phyloP scores from a whole-genome alignment of 2,888 invertebrate genomes.

The Nephrotoma flavescens region DNA sequence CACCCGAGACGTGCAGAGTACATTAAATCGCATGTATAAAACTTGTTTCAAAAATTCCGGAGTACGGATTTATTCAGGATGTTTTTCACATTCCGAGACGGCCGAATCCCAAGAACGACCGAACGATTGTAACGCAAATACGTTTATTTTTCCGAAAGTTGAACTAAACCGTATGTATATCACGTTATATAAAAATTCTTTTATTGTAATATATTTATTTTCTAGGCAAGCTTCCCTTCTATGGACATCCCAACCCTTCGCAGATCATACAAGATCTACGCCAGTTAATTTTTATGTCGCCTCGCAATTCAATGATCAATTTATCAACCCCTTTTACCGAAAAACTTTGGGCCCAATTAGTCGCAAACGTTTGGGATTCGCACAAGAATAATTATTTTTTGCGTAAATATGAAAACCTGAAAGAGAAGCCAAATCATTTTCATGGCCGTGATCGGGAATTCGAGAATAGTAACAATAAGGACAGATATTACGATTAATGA shows the following conservation, averaged over 20 bases:
- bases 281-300: slow-evolving; percentile 22
- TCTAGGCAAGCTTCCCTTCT: not conserved
- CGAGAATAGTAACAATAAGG: slow-evolving; percentile 9
- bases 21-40: slow-evolving; percentile 19
- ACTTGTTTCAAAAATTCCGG: slow-evolving; percentile 21
- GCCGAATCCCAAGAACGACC: not conserved
- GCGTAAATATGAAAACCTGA: slow-evolving; percentile 19
- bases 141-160: slow-evolving; percentile 2
- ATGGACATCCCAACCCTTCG: not conserved
- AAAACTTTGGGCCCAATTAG: slow-evolving; percentile 22
- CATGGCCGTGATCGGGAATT: not conserved
- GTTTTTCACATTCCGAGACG: not conserved
- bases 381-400: slow-evolving; percentile 22
- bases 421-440: not conserved
- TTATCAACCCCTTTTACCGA: slow-evolving; percentile 20
- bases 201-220: not conserved
- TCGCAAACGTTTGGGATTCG: slow-evolving; percentile 17
- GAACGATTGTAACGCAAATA: not conserved
- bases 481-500: slow-evolving; percentile 4
- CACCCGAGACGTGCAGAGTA: slow-evolving; percentile 32
- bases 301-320: slow-evolving; percentile 20
- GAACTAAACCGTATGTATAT: not conserved
- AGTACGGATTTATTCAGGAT: slow-evolving; percentile 16
- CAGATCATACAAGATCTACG: slow-evolving; percentile 17
- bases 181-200: not conserved